These are phyloP conservation scores for Nephrotoma guestfalica DNA, from an alignment of 2,888 invertebrate genomes.

Conservation along the genomic window DNA sequence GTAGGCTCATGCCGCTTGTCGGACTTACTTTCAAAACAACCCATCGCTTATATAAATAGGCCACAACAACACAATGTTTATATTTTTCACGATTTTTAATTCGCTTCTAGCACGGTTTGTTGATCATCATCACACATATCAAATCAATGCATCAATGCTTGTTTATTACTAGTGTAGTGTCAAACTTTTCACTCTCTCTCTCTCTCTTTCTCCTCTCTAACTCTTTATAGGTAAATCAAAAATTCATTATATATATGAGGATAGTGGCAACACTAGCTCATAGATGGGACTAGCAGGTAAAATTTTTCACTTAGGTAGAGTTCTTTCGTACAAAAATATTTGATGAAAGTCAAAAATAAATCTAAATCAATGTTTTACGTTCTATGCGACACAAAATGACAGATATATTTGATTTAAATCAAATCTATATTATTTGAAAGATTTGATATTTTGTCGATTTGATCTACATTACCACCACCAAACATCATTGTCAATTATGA, in stretches of 20 bases:
- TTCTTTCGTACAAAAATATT: too few relatives aligned
- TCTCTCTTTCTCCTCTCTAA: background rate
- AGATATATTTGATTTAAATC: too few relatives aligned
- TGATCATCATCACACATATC: background rate
- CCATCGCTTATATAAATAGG: conserved; percentile 35
- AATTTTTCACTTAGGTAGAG: too few relatives aligned
- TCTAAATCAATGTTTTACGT: too few relatives aligned
- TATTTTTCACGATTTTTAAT: background rate
- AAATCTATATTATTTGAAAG: too few relatives aligned
- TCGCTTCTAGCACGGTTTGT: background rate
- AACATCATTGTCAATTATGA: too few relatives aligned
- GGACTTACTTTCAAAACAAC: conserved; percentile 50
- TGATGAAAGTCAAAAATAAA: too few relatives aligned
- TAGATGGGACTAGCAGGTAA: background rate
- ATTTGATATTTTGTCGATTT: too few relatives aligned
- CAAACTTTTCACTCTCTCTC: background rate
- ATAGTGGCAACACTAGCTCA: background rate
- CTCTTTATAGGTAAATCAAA: background rate
- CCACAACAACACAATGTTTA: background rate
- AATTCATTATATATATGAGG: background rate
- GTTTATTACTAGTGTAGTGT: background rate
- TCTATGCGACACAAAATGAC: too few relatives aligned
- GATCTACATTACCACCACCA: too few relatives aligned
- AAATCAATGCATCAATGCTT: background rate
- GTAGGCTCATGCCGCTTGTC: conserved; percentile 42